Percentiles rank a stretch among this genome's conserved stretches.
Conservation (phyloP, 2,113 vertebrate species). For the Campylomormyrus numenius region DNA sequence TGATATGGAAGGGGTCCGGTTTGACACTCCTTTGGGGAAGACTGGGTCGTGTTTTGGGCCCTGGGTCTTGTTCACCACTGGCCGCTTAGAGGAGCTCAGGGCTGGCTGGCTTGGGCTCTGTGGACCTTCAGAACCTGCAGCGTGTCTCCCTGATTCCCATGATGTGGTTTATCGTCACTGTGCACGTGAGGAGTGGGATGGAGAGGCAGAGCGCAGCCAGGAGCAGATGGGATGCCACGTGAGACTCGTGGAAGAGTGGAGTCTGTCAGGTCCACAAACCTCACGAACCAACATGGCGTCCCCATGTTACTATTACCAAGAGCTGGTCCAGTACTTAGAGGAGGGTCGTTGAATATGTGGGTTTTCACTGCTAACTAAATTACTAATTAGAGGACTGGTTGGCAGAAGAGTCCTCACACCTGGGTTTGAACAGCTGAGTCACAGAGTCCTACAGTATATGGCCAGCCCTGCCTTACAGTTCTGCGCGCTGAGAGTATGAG, state of each 20-base stretch:
- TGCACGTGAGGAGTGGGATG: neutral
- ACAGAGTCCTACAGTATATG: no score
- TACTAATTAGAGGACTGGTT: no score
- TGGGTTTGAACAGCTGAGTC: no score
- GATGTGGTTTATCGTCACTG: neutral
- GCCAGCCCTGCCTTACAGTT: neutral
- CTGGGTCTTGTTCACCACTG: neutral
- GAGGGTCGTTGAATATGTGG: neutral
- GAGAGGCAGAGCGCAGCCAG: neutral
- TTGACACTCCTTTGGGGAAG: neutral
- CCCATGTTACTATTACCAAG: neutral
- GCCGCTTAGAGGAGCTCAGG: no score
- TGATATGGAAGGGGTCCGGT: neutral
- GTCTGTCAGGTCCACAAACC: neutral
- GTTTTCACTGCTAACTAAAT: neutral
- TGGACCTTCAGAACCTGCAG: neutral
- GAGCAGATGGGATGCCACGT: neutral
- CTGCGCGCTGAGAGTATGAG: neutral
- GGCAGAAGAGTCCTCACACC: no score
- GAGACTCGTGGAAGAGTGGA: neutral
- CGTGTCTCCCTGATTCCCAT: no score
- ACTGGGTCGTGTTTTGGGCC: neutral
- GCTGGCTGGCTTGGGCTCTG: neutral
- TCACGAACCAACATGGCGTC: neutral
- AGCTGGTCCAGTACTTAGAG: neutral